Base-by-base conservation (phyloP, 2,888 invertebrate genomes). In the Pterostichus madidus region DNA sequence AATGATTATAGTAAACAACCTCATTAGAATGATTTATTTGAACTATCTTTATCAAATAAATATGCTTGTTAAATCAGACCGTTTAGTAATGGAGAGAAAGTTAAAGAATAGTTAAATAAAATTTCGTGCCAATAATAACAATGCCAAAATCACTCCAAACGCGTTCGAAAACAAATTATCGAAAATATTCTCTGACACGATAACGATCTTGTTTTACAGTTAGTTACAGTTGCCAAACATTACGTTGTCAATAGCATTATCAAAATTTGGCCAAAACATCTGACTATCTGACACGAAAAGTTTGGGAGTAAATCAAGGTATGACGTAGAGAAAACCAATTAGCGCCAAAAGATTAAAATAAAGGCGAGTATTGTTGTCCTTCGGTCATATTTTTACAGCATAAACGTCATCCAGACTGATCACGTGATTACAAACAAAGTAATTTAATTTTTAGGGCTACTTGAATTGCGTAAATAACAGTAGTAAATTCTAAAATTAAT, bases 321-420 rank as follows among this genome's bases (percentile, higher is more conserved):
- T 75, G 75, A 75, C 75, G 75, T 52, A 24, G 52, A 75, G 17
- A 49, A 49, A 52, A 75, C 52, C 75, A 75, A 75, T 49, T 75
- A 52, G 75, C 75, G 75, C 75, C 75, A 75, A 75, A 64, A 75
- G 75, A 75, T 75, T 75, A 52, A 75, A 75, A 75, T 75, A 75
- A 73, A 15, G 49, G 52, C 32, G 52, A 75, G 49, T 75, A 52
- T 75, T 52, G 24, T 75, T 75, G 79, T 31, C 79, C 61, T 79
- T 64, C 64, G 31, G n/a, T 46, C 8, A 79, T 79, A 79, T 79
- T 64, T 79, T 79, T 61, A 49, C 49, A 13, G 44, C 64, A 39
- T 10, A 59, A 61, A 59, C 78, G 61, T 79, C 79, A 79, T 79
- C 10, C 24, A n/a, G 24, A 24, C 10, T 46, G 56, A 77, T 78